These are phyloP conservation scores for Aegotheles bennettii DNA, from an alignment of 2,113 vertebrate genomes.

Conservation along the genomic window DNA sequence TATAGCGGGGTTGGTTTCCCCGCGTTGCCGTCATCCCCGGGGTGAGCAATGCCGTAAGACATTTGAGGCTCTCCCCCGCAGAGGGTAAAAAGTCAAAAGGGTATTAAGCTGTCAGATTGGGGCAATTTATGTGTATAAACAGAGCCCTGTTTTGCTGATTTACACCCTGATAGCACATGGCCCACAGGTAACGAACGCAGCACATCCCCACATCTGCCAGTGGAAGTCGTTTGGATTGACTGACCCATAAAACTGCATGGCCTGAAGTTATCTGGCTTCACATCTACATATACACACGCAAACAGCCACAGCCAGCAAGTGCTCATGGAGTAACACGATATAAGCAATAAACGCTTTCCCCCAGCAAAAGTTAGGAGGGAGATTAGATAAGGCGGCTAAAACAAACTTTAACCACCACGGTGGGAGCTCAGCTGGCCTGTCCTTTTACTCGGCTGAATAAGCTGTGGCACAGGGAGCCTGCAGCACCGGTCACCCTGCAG, in stretches of 20 bases:
- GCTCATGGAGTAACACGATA: slow-evolving; percentile 61
- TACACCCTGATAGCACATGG: slow-evolving; percentile 61
- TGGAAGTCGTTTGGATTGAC: slow-evolving; percentile 66
- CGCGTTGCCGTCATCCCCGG: neutral
- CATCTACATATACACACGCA: slow-evolving; percentile 62
- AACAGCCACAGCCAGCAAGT: slow-evolving; percentile 50
- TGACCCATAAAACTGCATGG: slow-evolving; percentile 68
- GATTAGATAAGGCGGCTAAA: slow-evolving; percentile 68
- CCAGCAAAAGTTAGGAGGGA: slow-evolving; percentile 62
- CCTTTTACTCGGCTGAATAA: neutral
- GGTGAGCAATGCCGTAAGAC: slow-evolving; percentile 6
- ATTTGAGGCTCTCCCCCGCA: slow-evolving; percentile 46
- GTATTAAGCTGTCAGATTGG: slow-evolving; percentile 70
- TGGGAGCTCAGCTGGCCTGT: neutral
- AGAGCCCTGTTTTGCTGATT: slow-evolving; percentile 67
- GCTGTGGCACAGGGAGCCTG: accelerated
- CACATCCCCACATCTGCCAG: slow-evolving; percentile 64
- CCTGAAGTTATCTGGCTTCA: slow-evolving; percentile 61
- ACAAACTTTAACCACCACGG: slow-evolving; percentile 45
- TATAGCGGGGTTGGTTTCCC: slow-evolving; percentile 34
- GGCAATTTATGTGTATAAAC: slow-evolving; percentile 68
- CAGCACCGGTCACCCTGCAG: accelerated
- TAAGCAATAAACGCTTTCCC: slow-evolving; percentile 68
- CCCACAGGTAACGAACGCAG: slow-evolving; percentile 58
- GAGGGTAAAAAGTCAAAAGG: slow-evolving; percentile 68